Base-by-base conservation (phyloP, 2,113 vertebrate species). In the Propithecus coquereli region DNA sequence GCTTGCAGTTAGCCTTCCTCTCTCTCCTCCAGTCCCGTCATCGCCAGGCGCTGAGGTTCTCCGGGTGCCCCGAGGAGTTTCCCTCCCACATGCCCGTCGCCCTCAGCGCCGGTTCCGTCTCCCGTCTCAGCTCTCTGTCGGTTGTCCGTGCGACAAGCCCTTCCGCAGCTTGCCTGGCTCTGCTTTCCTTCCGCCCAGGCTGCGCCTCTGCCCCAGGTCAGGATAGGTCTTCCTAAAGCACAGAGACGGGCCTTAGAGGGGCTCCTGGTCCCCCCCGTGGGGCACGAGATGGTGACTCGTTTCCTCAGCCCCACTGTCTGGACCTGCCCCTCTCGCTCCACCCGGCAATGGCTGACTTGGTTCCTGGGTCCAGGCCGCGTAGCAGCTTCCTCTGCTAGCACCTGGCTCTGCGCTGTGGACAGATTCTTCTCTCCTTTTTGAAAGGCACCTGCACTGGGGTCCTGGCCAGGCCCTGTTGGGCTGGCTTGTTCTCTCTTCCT, bases 381-480 rank as follows among this genome's bases (percentile, higher is more conserved):
- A 23, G 6, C 1, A 25, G 37, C 79, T 37, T 4, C 34, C 22
- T 45, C 27, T 43, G 22, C 23, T 16, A 7, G 7, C 27, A 14
- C 20, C 23, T 14, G 34, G 0, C 14, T 91, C 22, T 20, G 30
- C 3, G 6, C 63, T 20, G 7, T 8, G 40, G 5, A 4, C 1
- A 0, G 12, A 17, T 3, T 2, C 4, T 3, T 0, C 0, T 8
- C 34, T 22, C 25, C 40, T 37, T 5, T 23, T 30, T 30, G 17
- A 59, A 82, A 32, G 79, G 4, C 22, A 8, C 25, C 25, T 50
- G 3, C 8, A 30, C 18, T 7, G 45, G 83, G 77, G 16, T 2
- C 5, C 27, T 6, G n/a, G 40, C 2, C 20, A 34, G 32, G 16
- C 30, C 37, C 18, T 2, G 2, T 7, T 0, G 83, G n/a, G 40